These are phyloP conservation scores for Catostomus latipinnis DNA, from an alignment of 2,797 vertebrate genomes.

Conservation along the genomic window DNA sequence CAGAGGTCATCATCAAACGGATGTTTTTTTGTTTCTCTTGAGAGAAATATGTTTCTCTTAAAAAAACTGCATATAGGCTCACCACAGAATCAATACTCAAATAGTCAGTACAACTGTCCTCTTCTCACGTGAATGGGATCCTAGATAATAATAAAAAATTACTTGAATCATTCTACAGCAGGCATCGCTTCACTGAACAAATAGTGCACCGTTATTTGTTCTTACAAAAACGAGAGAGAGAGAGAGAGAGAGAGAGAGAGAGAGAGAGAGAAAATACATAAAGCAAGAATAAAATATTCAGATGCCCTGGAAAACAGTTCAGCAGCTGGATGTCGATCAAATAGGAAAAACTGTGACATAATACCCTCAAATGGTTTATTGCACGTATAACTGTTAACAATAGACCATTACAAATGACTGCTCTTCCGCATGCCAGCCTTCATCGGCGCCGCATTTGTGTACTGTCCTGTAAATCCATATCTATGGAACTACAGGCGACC, in stretches of 20 bases:
- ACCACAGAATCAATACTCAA: neutral
- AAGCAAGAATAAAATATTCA: neutral
- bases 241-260: too few relatives aligned
- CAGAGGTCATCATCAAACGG: neutral
- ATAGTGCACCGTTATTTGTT: neutral
- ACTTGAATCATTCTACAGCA: too few relatives aligned
- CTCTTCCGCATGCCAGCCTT: conserved; percentile 39
- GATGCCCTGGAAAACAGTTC: neutral
- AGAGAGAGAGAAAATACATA: neutral
- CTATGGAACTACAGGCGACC: neutral
- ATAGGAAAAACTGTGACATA: neutral
- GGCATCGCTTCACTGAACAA: neutral
- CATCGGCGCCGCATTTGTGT: conserved; percentile 25
- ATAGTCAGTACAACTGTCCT: neutral
- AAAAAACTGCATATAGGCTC: neutral
- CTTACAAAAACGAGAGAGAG: neutral
- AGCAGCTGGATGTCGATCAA: neutral
- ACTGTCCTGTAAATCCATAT: neutral
- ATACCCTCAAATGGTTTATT: neutral
- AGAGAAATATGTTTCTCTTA: neutral
- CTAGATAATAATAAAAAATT: neutral
- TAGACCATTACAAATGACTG: neutral
- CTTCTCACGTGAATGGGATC: neutral
- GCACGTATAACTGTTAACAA: neutral
- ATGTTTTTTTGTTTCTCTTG: neutral